Conservation (phyloP, 2,797 vertebrate species). For the Tachyglossus aculeatus region DNA sequence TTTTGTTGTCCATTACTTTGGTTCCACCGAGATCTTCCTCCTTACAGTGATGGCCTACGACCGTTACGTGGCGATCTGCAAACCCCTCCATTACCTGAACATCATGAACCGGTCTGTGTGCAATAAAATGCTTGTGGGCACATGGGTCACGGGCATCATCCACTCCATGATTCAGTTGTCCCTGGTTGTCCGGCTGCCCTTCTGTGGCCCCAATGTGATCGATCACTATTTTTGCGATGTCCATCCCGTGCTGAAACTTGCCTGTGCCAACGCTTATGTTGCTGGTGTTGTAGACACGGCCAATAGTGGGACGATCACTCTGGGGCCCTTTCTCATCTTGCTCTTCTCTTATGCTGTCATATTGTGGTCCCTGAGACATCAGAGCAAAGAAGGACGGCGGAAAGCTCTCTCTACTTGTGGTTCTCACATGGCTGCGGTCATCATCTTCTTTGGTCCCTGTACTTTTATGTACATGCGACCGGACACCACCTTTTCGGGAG, state of each 20-base stretch:
- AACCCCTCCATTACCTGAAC: slow-evolving; percentile 41
- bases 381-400: background rate
- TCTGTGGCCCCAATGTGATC: slow-evolving; percentile 57
- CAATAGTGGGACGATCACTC: slow-evolving; percentile 37
- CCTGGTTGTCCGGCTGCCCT: slow-evolving; percentile 23
- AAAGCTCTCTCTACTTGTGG: slow-evolving; percentile 66
- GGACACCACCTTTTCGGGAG: background rate
- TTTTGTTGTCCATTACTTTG: slow-evolving; percentile 56
- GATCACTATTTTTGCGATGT: slow-evolving; percentile 62
- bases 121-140: background rate
- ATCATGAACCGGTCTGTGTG: slow-evolving; percentile 29
- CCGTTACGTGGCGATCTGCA: slow-evolving; percentile 47
- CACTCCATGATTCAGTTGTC: slow-evolving; percentile 47
- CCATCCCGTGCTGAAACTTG: slow-evolving; percentile 40
- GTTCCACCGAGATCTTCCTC: slow-evolving; percentile 66
- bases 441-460: slow-evolving; percentile 57
- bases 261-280: background rate
- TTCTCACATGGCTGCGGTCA: slow-evolving; percentile 59
- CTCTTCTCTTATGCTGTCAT: slow-evolving; percentile 30
- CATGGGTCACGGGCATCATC: slow-evolving; percentile 40
- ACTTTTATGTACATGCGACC: slow-evolving; percentile 55
- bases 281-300: background rate
- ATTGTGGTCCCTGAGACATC: slow-evolving; percentile 47
- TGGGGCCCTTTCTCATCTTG: slow-evolving; percentile 56
- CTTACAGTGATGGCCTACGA: slow-evolving; percentile 61